Evolutionary conservation across 1,140 invertebrate species (phyloP).

Genomic region (Acromyrmex heyeri): DNA sequence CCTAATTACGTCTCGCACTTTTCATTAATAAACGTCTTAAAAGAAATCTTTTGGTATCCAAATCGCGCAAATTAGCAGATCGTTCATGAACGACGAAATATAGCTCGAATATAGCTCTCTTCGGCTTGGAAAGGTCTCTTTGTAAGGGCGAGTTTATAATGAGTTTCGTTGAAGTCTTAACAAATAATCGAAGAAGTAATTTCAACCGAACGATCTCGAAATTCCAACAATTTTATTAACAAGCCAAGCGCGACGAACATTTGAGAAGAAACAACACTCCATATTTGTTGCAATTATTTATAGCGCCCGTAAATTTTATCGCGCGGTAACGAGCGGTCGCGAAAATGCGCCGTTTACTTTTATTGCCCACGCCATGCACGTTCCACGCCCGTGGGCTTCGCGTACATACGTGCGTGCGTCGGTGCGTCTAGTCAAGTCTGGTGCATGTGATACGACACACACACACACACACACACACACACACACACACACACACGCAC

Average conservation of each 20-base stretch:
- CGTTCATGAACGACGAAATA: background rate
- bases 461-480: too few species aligned
- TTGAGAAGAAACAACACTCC: background rate
- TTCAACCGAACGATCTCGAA: background rate
- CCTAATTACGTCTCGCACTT: slow-evolving; percentile 28
- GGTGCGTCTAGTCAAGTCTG: too few species aligned
- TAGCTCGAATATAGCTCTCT: background rate
- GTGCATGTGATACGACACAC: background rate
- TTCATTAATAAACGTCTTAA: background rate
- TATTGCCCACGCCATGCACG: background rate
- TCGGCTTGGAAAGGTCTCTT: background rate
- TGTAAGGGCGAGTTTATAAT: slow-evolving; percentile 5
- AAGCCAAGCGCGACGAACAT: background rate
- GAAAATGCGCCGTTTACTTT: slow-evolving; percentile 44
- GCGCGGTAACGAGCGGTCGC: slow-evolving; percentile 12
- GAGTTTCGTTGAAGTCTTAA: background rate
- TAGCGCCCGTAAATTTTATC: slow-evolving; percentile 45
- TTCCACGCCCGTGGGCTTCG: background rate
- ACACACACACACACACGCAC: background rate
- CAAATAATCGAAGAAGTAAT: background rate
- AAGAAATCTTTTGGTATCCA: slow-evolving; percentile 4
- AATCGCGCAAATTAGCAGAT: background rate
- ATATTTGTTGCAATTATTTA: slow-evolving; percentile 41
- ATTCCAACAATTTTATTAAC: slow-evolving; percentile 26
- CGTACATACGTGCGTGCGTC: background rate